Evolutionary conservation across 2,113 vertebrate species (phyloP), one percentile per base, ranked within the genome.

Genomic region (human (Homo sapiens)): DNA sequence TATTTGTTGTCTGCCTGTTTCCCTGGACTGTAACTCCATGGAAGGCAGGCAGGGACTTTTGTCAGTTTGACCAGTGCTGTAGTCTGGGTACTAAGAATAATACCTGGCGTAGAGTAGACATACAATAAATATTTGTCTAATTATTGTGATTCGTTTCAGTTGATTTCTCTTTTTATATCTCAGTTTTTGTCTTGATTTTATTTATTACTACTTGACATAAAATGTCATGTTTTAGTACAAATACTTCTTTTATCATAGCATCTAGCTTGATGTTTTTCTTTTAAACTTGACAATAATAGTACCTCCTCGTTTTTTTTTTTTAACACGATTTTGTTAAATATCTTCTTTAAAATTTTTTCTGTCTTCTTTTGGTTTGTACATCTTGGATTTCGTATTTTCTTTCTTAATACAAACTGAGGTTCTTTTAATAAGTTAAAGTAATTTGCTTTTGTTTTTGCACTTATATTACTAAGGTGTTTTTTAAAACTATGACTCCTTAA

Each of bases 181-280:
- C 55, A 81, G 1, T 85, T 45, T 90, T 66, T 89, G 27, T 25
- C 30, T 91, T 85, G 79, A 89, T 72, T 80, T 93, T 9, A 22
- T 45, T 79, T 95, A 35, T 93, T 93, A 83, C n/a, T 75, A n/a
- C 61, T 84, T 66, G 57, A 93, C 66, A 48, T 45, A 79, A 90
- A 57, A 89, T 81, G 48, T 13, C 43, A 52, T 76, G 73, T 81
- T 97, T 94, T 73, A 78, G 88, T 91, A 68, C 4, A 92, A 35
- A 73, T 27, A 30, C 55, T 66, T 78, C 5, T 66, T 87, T 92
- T 73, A 86, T 45, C 72, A 35, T 66, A 52, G 20, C 22, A 70
- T 40, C 27, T 57, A 32, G 22, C 48, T 92, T 82, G 45, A 43
- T 92, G 30, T 64, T 64, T 64, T 64, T 32, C 64, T 80, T 68